These are phyloP conservation scores for Trichonephila inaurata DNA, from an alignment of 1,140 invertebrate species.

Conservation along the genomic window DNA sequence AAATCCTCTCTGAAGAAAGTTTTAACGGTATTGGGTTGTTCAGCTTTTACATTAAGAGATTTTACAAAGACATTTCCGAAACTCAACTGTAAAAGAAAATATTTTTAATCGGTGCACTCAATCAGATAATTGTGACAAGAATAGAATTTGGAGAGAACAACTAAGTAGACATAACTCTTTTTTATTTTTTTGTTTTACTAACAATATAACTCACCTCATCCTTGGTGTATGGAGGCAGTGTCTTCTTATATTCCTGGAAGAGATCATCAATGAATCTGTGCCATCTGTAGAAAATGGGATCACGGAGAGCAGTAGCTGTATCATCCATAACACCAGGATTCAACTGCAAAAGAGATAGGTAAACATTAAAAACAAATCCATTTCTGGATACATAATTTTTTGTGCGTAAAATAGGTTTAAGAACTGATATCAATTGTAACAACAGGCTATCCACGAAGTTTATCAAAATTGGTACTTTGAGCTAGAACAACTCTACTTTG, in stretches of 20 bases:
- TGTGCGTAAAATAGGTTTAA: too few relatives aligned
- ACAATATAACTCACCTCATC: constrained; percentile 44
- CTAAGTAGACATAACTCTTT: too few relatives aligned
- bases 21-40: not conserved
- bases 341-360: constrained; percentile 59
- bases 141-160: too few relatives aligned
- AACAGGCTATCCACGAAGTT: too few relatives aligned
- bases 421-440: too few relatives aligned
- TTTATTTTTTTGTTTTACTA: too few relatives aligned
- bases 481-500: too few relatives aligned
- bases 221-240: constrained; percentile 30
- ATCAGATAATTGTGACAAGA: too few relatives aligned
- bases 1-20: constrained; percentile 63
- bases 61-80: constrained; percentile 14
- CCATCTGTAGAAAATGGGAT: constrained; percentile 74
- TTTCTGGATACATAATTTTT: too few relatives aligned
- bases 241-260: constrained; percentile 71
- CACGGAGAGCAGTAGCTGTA: constrained; percentile 65
- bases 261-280: constrained; percentile 75
- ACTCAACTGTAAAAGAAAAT: not conserved
- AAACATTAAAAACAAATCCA: too few relatives aligned
- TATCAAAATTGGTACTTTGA: too few relatives aligned
- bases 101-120: too few relatives aligned
- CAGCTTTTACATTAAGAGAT: constrained; percentile 4
- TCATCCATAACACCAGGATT: constrained; percentile 75